Base-by-base conservation (phyloP, 2,888 invertebrate species). In the Monochamus alternatus region DNA sequence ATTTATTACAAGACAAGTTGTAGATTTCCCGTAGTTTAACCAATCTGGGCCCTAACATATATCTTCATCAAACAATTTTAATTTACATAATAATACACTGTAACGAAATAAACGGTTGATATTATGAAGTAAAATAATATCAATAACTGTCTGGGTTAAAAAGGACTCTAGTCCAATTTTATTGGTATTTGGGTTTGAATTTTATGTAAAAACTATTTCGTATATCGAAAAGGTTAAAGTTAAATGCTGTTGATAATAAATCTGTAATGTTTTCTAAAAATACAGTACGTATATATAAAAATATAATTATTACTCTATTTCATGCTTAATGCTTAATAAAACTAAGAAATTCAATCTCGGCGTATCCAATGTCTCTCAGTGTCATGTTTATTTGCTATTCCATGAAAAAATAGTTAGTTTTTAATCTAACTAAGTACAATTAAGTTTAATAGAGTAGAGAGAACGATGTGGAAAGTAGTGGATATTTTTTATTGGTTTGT, bases 31-130 rank as follows among this genome's bases (percentile, higher is more conserved):
- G 51, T n/a, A 32, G 52, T 60, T 68, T 55, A 60, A 68, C 62
- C 68, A 68, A 59, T 75, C 65, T 64, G 58, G 72, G 70, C 73
- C 73, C 77, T 77, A 75, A 63, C 62, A 77, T 78, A 78, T 74
- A 75, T 78, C 78, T 78, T 75, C 78, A 78, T 78, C 14, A 75
- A 75, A 74, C 65, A 51, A 66, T 73, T 66, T 70, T 64, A 75
- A 75, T 75, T 73, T 66, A 69, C 43, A 60, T 75, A 75, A 75
- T 71, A 71, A 64, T 22, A 22, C 44, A 30, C 32, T 65, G 43
- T 65, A 67, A 76, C 73, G 71, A 75, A 75, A 75, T 75, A 67
- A 55, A 43, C 75, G 75, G 69, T 59, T 58, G 32, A 68, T 73
- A 58, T 70, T 63, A 65, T 73, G 62, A 75, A 73, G 55, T 0